A percentile compares a stretch with the other conserved stretches of the same genome.
Evolutionary conservation across 2,113 vertebrate species (phyloP).

Genomic region (Tragelaphus strepsiceros): DNA sequence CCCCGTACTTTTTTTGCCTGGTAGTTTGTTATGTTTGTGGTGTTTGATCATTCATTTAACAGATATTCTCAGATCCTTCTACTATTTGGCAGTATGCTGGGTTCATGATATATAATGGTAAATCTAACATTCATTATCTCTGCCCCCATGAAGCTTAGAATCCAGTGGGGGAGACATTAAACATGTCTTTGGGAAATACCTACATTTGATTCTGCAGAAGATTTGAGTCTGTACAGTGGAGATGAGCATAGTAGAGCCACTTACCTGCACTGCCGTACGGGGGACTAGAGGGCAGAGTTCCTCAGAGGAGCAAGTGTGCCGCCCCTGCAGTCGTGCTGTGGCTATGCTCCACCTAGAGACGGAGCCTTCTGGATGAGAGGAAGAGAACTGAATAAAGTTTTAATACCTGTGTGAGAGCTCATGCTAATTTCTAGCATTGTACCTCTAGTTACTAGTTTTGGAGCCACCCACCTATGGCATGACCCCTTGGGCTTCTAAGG

Average conservation of each 20-base stretch:
- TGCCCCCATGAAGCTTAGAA: not conserved
- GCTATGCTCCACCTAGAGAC: not conserved
- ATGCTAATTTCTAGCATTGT: not conserved
- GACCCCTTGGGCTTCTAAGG: not conserved
- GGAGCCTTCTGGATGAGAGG: not conserved
- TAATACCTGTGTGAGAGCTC: not conserved
- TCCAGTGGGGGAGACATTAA: not conserved
- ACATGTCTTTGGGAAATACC: not conserved
- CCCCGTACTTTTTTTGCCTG: not conserved
- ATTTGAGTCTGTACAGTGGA: not conserved
- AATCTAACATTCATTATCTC: not conserved
- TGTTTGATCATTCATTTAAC: not conserved
- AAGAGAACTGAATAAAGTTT: not conserved
- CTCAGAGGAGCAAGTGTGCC: not conserved
- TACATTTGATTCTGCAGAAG: not conserved
- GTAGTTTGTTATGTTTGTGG: not conserved
- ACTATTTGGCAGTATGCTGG: not conserved
- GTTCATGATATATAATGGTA: not conserved
- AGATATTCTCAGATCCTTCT: not conserved
- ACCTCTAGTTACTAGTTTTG: not conserved
- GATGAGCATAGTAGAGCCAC: not conserved
- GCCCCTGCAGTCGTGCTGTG: not conserved
- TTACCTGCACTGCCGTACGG: not conserved
- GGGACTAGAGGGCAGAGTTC: not conserved
- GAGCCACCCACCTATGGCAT: not conserved